Conservation (phyloP, 2,888 invertebrate species). For the Schizotus pectinicornis region DNA sequence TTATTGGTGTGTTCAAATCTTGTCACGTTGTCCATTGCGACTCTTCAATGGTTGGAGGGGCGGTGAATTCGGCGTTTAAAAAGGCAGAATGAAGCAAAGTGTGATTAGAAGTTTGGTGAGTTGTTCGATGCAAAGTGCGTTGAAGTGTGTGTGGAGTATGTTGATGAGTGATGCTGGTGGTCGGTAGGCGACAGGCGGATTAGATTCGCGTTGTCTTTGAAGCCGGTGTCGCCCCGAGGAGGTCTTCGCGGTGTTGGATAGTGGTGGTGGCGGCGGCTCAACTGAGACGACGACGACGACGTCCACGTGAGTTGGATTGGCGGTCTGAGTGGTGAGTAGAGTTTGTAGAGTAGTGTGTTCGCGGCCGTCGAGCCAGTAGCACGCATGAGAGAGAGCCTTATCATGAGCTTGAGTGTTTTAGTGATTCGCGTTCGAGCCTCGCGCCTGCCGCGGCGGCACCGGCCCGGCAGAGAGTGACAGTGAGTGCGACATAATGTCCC, state of each 20-base stretch:
- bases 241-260: not conserved
- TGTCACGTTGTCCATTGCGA: too few relatives aligned
- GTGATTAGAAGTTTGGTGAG: too few relatives aligned
- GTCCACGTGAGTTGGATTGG: conserved; percentile 40
- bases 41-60: too few relatives aligned
- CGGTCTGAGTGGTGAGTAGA: conserved; percentile 30
- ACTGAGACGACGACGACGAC: conserved; percentile 48
- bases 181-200: too few relatives aligned
- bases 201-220: too few relatives aligned
- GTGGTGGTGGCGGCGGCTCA: conserved; percentile 43
- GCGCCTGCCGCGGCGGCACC: conserved; percentile 38
- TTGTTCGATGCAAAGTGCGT: too few relatives aligned
- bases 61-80: too few relatives aligned
- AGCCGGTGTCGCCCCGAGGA: too few relatives aligned
- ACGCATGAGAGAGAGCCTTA: conserved; percentile 54
- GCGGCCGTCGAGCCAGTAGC: conserved; percentile 61
- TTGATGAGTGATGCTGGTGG: too few relatives aligned
- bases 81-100: too few relatives aligned
- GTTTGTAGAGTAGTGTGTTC: conserved; percentile 53
- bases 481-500: conserved; percentile 58
- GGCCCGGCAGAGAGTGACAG: conserved; percentile 49
- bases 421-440: conserved; percentile 44
- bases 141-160: too few relatives aligned
- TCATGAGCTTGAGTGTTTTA: conserved; percentile 41
- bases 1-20: too few relatives aligned